phyloP scores from a whole-genome alignment of 2,888 invertebrate species.

The Nebria salina region DNA sequence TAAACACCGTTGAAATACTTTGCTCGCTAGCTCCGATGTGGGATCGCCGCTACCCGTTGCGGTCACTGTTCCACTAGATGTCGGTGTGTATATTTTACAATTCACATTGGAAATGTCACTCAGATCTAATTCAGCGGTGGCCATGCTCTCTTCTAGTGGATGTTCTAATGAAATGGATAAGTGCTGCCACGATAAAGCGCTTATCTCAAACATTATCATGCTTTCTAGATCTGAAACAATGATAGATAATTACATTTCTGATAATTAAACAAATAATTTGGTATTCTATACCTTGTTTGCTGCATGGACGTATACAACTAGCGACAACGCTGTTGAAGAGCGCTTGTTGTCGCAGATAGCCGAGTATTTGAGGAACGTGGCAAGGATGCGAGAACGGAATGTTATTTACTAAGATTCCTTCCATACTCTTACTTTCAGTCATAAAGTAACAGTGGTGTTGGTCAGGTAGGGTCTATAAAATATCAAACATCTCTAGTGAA shows the following conservation, averaged over 20 bases:
- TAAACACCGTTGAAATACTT: conserved; percentile 85
- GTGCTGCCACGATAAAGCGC: conserved; percentile 88
- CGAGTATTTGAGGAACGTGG: conserved; percentile 88
- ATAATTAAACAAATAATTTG: background rate
- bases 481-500: conserved; percentile 29
- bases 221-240: conserved; percentile 72
- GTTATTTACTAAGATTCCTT: conserved; percentile 79
- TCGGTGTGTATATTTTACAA: conserved; percentile 78
- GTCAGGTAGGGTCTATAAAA: conserved; percentile 83
- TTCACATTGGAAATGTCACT: conserved; percentile 81
- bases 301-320: conserved; percentile 87
- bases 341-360: conserved; percentile 86
- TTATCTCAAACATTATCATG: conserved; percentile 91
- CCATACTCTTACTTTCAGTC: conserved; percentile 80
- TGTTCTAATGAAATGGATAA: conserved; percentile 92
- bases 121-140: conserved; percentile 90
- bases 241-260: conserved; percentile 26
- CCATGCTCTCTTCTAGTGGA: conserved; percentile 91
- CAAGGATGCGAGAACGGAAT: conserved; percentile 95
- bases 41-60: conserved; percentile 62
- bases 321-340: conserved; percentile 89
- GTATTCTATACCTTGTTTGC: conserved; percentile 73
- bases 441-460: conserved; percentile 95
- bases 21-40: conserved; percentile 68
- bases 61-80: conserved; percentile 56